Evolutionary conservation across 2,888 invertebrate species (phyloP).

Genomic region (Dasysyrphus tricinctus): DNA sequence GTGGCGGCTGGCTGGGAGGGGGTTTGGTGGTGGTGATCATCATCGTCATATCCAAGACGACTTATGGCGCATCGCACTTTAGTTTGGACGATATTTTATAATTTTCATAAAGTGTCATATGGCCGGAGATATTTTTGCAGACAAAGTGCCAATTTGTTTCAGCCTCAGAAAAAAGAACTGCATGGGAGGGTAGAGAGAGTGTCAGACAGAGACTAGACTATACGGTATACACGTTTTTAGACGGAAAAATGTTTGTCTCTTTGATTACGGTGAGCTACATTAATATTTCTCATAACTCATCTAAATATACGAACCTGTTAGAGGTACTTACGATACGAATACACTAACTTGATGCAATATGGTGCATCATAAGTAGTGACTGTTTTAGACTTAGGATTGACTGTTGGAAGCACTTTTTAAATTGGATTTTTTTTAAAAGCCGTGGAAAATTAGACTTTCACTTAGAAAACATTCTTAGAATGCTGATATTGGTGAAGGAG

Average conservation of each 20-base stretch:
- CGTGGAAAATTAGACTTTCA: too few relatives aligned
- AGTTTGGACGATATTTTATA: slow-evolving; percentile 57
- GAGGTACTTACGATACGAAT: background rate
- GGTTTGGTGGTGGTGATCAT: slow-evolving; percentile 59
- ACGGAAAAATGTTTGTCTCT: slow-evolving; percentile 35
- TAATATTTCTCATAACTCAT: slow-evolving; percentile 73
- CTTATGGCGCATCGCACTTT: slow-evolving; percentile 15
- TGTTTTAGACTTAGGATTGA: slow-evolving; percentile 11
- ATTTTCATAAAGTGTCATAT: slow-evolving; percentile 73
- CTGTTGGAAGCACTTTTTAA: background rate
- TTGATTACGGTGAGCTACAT: slow-evolving; percentile 68
- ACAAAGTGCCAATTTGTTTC: slow-evolving; percentile 67
- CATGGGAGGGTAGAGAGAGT: background rate
- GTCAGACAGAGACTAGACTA: slow-evolving; percentile 43
- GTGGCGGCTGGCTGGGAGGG: slow-evolving; percentile 13
- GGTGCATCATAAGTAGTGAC: background rate
- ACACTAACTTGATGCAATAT: background rate
- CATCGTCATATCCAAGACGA: slow-evolving; percentile 34
- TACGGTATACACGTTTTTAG: slow-evolving; percentile 17
- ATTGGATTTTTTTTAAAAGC: too few relatives aligned
- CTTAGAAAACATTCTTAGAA: too few relatives aligned
- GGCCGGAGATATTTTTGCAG: slow-evolving; percentile 38
- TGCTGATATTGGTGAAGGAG: too few relatives aligned
- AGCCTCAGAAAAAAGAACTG: background rate
- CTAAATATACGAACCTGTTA: slow-evolving; percentile 28